Base-by-base conservation (phyloP, 2,888 invertebrate species). In the Acleris literana region DNA sequence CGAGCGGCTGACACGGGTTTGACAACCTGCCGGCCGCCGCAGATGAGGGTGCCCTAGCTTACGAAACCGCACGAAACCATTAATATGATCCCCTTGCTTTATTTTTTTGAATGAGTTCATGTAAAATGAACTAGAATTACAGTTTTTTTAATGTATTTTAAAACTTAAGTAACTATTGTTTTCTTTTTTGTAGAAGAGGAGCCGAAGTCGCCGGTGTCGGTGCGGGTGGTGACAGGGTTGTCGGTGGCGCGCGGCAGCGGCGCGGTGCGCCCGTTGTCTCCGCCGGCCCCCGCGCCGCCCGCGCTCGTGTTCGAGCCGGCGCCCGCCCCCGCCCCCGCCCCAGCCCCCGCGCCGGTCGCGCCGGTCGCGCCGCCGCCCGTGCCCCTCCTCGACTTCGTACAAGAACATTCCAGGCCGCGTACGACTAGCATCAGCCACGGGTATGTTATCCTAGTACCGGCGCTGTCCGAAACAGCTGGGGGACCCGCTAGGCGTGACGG, bases 351-450 rank as follows among this genome's bases (percentile, higher is more conserved):
- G 3, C 75, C 76, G 48, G 64, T 64, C 76, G 75, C 76, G 68
- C 72, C 69, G 62, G 69, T 70, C 72, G 76, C 76, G 80, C 80
- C 71, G 76, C 82, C 78, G 77, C 81, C 80, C 63, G 81, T 84
- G 71, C 79, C 85, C 70, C 82, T 84, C 81, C 85, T 86, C 82
- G 90, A 91, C 80, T 90, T 88, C 82, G 85, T 85, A 87, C 89
- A 89, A 86, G 92, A 93, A 90, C 92, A 91, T 90, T 93, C 92
- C 88, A 92, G 92, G 84, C 88, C 90, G 80, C 88, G 91, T 74
- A 86, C 88, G 74, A 83, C 85, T 71, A 92, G 87, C 82, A 85
- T 77, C 81, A 90, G 88, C 81, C 91, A 91, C 82, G 92, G 92
- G 93, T 93, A 82, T 72, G 84, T 79, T 71, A 70, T 77, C 88